Conservation (phyloP, 2,113 vertebrate species). For the Takifugu flavidus region DNA sequence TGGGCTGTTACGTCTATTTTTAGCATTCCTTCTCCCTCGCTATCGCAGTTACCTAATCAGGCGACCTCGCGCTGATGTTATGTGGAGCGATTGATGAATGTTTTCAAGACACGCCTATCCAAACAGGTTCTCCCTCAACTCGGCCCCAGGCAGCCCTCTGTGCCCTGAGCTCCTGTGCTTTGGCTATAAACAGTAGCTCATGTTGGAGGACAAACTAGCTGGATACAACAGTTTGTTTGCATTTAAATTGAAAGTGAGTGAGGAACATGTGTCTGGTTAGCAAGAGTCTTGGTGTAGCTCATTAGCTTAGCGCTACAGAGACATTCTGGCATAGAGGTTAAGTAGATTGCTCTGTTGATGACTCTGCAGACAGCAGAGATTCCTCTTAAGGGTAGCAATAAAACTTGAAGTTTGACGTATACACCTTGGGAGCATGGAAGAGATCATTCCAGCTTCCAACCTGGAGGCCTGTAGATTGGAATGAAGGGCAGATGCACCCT, state of each 20-base stretch:
- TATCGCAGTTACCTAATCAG: conserved; percentile 34
- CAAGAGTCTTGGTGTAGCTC: background rate
- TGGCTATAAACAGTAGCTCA: conserved; percentile 52
- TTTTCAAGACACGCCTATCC: conserved; percentile 46
- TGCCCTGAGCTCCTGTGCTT: conserved; percentile 23
- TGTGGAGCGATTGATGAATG: conserved; percentile 37
- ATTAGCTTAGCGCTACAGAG: background rate
- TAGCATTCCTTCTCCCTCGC: conserved; percentile 34
- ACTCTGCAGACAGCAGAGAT: too few relatives aligned
- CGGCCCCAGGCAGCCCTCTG: background rate
- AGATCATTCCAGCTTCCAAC: too few relatives aligned
- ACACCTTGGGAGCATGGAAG: too few relatives aligned
- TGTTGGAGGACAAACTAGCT: conserved; percentile 17
- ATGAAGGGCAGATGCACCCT: too few relatives aligned
- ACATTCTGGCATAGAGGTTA: too few relatives aligned
- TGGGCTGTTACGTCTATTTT: conserved; percentile 51
- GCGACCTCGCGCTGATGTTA: conserved; percentile 20
- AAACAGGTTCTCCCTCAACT: conserved; percentile 51
- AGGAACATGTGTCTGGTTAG: background rate
- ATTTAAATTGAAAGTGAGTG: background rate
- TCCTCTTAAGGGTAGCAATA: too few relatives aligned
- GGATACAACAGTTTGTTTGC: background rate
- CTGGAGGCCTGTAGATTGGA: too few relatives aligned
- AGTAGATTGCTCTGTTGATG: too few relatives aligned
- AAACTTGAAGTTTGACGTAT: too few relatives aligned